Evolutionary conservation across 2,797 vertebrate genomes (phyloP).

Genomic region (Thalassophryne amazonica): DNA sequence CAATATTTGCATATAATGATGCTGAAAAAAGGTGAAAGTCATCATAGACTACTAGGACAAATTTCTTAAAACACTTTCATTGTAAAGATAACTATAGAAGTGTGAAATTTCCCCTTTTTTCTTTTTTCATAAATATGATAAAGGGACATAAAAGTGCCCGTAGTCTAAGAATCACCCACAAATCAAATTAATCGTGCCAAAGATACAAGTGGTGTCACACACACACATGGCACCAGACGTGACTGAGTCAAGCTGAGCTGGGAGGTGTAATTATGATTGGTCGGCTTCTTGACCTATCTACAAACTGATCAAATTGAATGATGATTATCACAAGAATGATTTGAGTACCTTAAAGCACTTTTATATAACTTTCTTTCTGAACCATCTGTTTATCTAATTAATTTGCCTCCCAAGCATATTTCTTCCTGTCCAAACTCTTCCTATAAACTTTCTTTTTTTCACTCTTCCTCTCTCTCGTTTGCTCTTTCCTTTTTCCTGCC

Average conservation of each 20-base stretch:
- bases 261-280: constrained; percentile 53
- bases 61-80: too few relatives aligned
- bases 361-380: constrained; percentile 22
- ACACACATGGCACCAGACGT: constrained; percentile 16
- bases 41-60: too few relatives aligned
- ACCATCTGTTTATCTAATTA: constrained; percentile 23
- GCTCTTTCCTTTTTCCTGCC: too few relatives aligned
- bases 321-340: constrained; percentile 52
- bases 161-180: background rate
- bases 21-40: too few relatives aligned
- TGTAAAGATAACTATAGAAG: too few relatives aligned
- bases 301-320: constrained; percentile 56
- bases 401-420: background rate
- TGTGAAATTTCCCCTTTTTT: too few relatives aligned
- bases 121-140: too few relatives aligned
- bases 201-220: background rate
- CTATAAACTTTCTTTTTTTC: too few relatives aligned
- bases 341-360: constrained; percentile 48
- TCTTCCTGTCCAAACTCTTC: too few relatives aligned
- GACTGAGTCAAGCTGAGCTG: constrained; percentile 21
- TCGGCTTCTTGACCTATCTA: constrained; percentile 53
- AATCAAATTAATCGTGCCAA: constrained; percentile 14
- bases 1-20: too few relatives aligned
- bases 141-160: background rate
- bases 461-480: too few relatives aligned